Base-by-base conservation (phyloP, 2,797 vertebrate genomes). In the Pangasius macronema region DNA sequence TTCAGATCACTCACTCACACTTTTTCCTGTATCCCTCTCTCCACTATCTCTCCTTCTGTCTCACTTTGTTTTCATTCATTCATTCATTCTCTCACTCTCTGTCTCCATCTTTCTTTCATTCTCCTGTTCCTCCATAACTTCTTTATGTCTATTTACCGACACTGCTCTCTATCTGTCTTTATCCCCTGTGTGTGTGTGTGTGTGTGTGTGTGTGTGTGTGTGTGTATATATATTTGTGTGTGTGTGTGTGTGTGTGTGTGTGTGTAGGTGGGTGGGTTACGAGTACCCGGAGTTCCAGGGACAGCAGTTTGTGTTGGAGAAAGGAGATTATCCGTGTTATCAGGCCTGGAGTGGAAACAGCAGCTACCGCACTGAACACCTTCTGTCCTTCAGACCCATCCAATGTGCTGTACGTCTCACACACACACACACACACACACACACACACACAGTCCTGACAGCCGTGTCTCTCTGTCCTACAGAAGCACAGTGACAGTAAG, bases 271-370 rank as follows among this genome's bases (percentile, higher is more conserved):
- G 97, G 96, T 98, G 89, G 97, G 97, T 68, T 99, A 95, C 14
- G 98, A 99, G 92, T 97, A 99, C 92, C 97, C 98, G 0, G 97
- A 99, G 92, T 99, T 97, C 95, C 97, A 98, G 95, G 98, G 98
- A 85, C 98, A 99, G 95, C 97, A 99, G 95, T 99, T 99, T 90
- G 98, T 99, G 93, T 95, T 99, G 94, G 98, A 99, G 96, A 99
- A 99, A 92, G 98, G 98, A 53, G 98, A 99, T 93, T 99, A 99
- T 72, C 98, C 98, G 85, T 96, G 96, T 90, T 99, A 97, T 90
- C 97, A 97, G 88, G 96, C 98, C 90, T 99, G 98, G 98, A 99
- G 97, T 0, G 97, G 97, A 89, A 99, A 97, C 94, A 97, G 97
- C 22, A 95, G 97, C 93, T 98, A 98, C 94, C 96, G 97, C 93